These are phyloP conservation scores for Fulica atra DNA, from an alignment of 2,113 vertebrate species.

Conservation along the genomic window DNA sequence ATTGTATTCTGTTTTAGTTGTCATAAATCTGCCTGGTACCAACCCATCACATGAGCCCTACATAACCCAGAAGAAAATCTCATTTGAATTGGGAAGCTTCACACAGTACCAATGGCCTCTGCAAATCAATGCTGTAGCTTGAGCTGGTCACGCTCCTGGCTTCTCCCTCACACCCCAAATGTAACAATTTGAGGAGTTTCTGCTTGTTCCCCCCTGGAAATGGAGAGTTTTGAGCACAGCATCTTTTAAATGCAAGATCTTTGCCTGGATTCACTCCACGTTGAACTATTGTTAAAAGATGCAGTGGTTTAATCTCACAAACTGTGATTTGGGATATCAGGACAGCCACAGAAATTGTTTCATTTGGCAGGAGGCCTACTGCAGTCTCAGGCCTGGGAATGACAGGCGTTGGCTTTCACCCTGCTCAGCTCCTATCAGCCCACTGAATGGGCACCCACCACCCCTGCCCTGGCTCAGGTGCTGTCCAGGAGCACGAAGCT, in stretches of 20 bases:
- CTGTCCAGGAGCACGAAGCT: background rate
- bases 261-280: fast-evolving
- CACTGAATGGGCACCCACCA: fast-evolving
- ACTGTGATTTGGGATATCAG: background rate
- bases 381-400: background rate
- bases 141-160: background rate
- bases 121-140: background rate
- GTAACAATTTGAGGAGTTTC: background rate
- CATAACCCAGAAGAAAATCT: background rate
- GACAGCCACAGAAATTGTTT: background rate
- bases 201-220: background rate
- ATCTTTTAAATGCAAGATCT: background rate
- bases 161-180: background rate
- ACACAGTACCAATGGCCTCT: background rate
- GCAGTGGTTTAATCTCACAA: background rate
- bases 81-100: background rate
- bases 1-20: background rate
- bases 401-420: background rate
- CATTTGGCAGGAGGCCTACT: background rate
- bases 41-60: background rate
- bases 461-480: background rate
- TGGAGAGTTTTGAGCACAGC: background rate
- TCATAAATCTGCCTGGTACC: background rate
- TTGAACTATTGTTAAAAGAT: background rate
- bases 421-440: background rate